Base-by-base conservation (phyloP, 2,797 vertebrate genomes). In the Acanthornis magna region DNA sequence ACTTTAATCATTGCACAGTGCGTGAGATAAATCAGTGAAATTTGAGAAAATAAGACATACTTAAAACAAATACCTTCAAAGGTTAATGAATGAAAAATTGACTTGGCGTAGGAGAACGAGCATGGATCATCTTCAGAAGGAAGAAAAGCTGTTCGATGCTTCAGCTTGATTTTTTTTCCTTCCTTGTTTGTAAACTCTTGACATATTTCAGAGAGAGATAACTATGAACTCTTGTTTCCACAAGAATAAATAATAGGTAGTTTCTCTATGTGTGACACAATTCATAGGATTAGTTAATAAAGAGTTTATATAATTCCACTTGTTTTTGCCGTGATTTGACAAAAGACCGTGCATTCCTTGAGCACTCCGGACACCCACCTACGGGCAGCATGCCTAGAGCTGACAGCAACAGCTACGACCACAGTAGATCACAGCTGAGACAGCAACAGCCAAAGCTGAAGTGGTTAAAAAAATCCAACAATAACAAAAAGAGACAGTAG, bases 271-370 rank as follows among this genome's bases (percentile, higher is more conserved):
- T n/a, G 26, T 38, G 45, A 62, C 30, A 91, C 11, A 75, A 60
- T 34, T 72, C 79, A 66, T 8, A 78, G 22, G 42, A 83, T 74
- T 78, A 54, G 62, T 58, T 84, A 78, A 43, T 81, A 58, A 27
- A 54, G 29, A 80, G 16, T 89, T 87, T 85, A 38, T 42, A 13
- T 42, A 91, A 88, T 72, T 88, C 48, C 32, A 81, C 43, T 94
- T 93, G 65, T 7, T 95, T 89, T 92, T 83, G 66, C 66, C 85
- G 62, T 22, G 70, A 81, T 88, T 88, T 92, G 74, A 93, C 65
- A 70, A 43, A 83, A 75, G 78, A 54, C 40, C 4, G 1, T 21
- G 62, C 54, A 72, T 75, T 92, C 81, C 62, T 81, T 62, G 40
- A 95, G 78, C 42, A 55, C 53, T 76, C 30, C 5, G 75, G 58